Evolutionary conservation across 2,888 invertebrate genomes (phyloP), one percentile per base, ranked within the genome.

Genomic region (Rhingia rostrata): DNA sequence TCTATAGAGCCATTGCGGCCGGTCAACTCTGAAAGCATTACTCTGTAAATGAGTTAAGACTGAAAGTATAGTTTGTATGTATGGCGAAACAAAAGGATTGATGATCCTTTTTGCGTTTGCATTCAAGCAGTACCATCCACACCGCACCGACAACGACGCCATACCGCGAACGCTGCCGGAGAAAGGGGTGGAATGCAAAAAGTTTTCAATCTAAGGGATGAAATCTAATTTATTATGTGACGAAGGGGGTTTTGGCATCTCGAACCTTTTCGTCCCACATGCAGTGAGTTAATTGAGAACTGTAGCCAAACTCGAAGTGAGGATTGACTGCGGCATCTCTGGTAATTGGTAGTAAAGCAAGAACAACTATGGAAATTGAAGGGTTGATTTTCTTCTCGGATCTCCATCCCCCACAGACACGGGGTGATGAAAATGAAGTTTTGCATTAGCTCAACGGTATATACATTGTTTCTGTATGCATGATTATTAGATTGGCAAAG

Each of bases 161-260:
- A 64, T 43, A 30, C 54, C 4, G 41, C 5, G 43, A 30, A 10
- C 22, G 54, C 14, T 6, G 37, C 10, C 2, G 30, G n/a, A 61
- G 22, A 32, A 35, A 2, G 33, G 64, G 47, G 43, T 56, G 39
- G n/a, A 66, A 81, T 85, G 85, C 81, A 85, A 81, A 85, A 81
- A 85, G 81, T 85, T 85, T 85, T 72, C 77, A 85, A 80, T 81
- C 75, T 45, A 43, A 60, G 81, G 81, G 85, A 39, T 72, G 72
- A 72, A 85, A 85, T 85, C 85, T 81, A 85, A 85, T 85, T 77
- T 85, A 85, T 81, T 81, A 85, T 85, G 81, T 85, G 84, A 66
- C 66, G 80, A 84, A 80, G 80, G 80, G 80, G 70, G 74, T 75
- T 79, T 70, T 64, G 47, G 32, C 53, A 63, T 61, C 54, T 33